phyloP scores from a whole-genome alignment of 2,797 vertebrate genomes.

The Sebastolobus alascanus region DNA sequence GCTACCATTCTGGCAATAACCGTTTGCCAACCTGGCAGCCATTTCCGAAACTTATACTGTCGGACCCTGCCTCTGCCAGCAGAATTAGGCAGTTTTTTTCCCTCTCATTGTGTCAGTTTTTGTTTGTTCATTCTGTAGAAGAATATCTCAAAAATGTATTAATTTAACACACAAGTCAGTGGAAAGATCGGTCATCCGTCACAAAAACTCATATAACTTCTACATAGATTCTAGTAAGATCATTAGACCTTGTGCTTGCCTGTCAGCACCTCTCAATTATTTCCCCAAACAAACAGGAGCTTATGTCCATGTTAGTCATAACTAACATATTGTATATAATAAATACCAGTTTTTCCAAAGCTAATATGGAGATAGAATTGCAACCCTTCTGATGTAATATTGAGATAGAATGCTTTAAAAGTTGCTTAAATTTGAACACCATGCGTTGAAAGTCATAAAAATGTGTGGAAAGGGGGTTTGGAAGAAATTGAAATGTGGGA shows the following conservation, averaged over 20 bases:
- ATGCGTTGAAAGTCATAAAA: slow-evolving; percentile 3
- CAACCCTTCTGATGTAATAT: neutral
- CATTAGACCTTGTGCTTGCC: neutral
- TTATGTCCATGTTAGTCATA: neutral
- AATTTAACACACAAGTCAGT: neutral
- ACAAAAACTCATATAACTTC: neutral
- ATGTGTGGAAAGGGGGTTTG: slow-evolving; percentile 5
- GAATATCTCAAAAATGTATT: neutral
- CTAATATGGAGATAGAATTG: neutral
- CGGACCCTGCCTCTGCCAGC: slow-evolving; percentile 7
- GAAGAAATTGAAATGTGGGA: neutral
- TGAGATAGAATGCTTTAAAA: neutral
- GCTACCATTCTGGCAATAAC: neutral
- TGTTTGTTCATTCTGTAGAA: slow-evolving; percentile 1
- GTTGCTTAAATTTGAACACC: neutral
- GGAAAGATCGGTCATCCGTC: neutral
- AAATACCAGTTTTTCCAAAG: neutral
- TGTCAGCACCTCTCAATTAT: neutral
- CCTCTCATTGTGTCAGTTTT: slow-evolving; percentile 2
- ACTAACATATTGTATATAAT: neutral
- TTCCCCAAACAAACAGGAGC: slow-evolving; percentile 2
- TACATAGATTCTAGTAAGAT: neutral
- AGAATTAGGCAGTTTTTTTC: neutral
- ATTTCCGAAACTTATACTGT: neutral
- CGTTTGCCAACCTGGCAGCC: slow-evolving; percentile 1